Evolutionary conservation across 2,113 vertebrate genomes (phyloP).

Genomic region (Cacatua alba): DNA sequence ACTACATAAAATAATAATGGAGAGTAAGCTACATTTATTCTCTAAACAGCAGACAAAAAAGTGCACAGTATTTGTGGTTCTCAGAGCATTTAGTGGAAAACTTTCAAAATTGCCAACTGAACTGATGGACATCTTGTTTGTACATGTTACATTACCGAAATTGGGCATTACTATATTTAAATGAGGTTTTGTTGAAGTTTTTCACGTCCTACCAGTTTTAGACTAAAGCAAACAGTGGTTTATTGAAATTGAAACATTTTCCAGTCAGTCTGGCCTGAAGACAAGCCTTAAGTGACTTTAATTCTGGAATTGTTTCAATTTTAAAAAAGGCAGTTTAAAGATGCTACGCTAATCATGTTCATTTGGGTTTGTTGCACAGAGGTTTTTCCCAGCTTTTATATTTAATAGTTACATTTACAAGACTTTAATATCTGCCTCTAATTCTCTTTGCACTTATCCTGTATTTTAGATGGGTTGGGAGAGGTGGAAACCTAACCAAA

Average conservation of each 20-base stretch:
- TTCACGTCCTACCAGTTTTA: slow-evolving; percentile 57
- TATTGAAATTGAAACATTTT: slow-evolving; percentile 50
- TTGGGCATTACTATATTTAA: slow-evolving; percentile 64
- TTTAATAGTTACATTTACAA: slow-evolving; percentile 11
- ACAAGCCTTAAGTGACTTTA: slow-evolving; percentile 15
- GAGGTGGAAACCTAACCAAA: background rate
- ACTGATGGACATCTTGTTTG: slow-evolving; percentile 55
- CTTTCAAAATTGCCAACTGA: slow-evolving; percentile 52
- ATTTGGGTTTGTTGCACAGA: background rate
- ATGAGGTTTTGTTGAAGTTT: slow-evolving; percentile 55
- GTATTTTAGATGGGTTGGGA: background rate
- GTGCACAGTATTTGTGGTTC: slow-evolving; percentile 9
- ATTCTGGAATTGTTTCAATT: background rate
- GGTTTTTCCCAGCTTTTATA: slow-evolving; percentile 53
- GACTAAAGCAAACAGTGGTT: slow-evolving; percentile 25
- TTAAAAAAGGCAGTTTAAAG: background rate
- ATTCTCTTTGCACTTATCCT: background rate
- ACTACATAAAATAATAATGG: background rate
- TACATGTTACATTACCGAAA: slow-evolving; percentile 52
- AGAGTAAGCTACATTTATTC: background rate
- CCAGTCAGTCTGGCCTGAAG: slow-evolving; percentile 27
- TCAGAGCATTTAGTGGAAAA: slow-evolving; percentile 26
- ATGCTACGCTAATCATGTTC: background rate
- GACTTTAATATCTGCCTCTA: background rate
- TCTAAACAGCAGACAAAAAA: slow-evolving; percentile 2